These are phyloP conservation scores for Schlechtendalia chinensis DNA, from an alignment of 1,140 invertebrate species.

Conservation along the genomic window DNA sequence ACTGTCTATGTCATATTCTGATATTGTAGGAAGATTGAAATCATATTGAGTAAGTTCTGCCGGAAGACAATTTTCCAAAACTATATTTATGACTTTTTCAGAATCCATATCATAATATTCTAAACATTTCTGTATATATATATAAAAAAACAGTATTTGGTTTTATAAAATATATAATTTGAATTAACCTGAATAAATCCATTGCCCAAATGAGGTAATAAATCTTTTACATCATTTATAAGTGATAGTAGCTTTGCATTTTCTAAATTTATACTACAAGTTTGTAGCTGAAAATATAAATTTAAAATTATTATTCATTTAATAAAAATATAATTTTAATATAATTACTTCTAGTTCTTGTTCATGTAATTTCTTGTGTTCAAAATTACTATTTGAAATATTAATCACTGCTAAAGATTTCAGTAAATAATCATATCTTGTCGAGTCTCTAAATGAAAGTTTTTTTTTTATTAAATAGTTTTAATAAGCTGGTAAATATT, in stretches of 20 bases:
- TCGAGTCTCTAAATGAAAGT: constrained; percentile 18
- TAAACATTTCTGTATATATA: constrained; percentile 33
- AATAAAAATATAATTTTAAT: background rate
- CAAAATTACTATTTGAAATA: background rate
- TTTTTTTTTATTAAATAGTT: background rate
- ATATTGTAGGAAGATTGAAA: background rate
- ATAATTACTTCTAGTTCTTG: constrained; percentile 17
- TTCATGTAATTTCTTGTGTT: constrained; percentile 21
- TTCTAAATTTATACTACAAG: constrained; percentile 15
- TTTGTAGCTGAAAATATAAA: constrained; percentile 28
- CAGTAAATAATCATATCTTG: constrained; percentile 31
- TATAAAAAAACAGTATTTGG: background rate
- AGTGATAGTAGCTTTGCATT: constrained; percentile 32
- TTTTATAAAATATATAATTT: background rate
- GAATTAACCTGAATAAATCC: constrained; percentile 20
- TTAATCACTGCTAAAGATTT: constrained; percentile 31
- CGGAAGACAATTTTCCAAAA: constrained; percentile 30
- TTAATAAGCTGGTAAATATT: too few relatives aligned
- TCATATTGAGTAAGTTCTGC: constrained; percentile 36
- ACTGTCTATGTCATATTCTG: background rate
- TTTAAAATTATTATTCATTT: background rate
- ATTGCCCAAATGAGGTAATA: constrained; percentile 33
- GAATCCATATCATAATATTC: constrained; percentile 44
- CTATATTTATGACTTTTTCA: constrained; percentile 43
- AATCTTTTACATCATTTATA: constrained; percentile 43